Conservation (phyloP, 2,888 invertebrate species). For the Calameuta idolon region DNA sequence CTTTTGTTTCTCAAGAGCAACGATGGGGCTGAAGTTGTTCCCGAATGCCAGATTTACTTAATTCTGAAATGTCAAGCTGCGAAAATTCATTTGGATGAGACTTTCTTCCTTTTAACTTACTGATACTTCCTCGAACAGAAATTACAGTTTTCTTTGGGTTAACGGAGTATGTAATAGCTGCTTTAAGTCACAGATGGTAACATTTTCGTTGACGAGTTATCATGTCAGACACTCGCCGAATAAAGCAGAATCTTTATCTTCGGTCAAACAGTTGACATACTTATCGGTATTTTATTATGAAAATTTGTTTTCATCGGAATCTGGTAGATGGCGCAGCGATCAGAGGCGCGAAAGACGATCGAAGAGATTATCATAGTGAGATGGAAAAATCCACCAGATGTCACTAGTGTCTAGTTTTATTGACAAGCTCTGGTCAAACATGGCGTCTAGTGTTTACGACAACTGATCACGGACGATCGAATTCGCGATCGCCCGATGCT, state of each 20-base stretch:
- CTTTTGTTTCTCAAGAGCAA: neutral
- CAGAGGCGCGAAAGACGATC: neutral
- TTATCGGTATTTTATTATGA: neutral
- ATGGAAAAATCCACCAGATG: neutral
- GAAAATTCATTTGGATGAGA: neutral
- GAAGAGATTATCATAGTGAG: neutral
- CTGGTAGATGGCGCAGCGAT: conserved; percentile 40
- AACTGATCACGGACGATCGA: conserved; percentile 57
- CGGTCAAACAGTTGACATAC: neutral
- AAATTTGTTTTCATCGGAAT: neutral
- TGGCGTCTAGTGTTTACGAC: conserved; percentile 65
- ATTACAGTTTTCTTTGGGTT: neutral
- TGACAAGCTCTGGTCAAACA: conserved; percentile 59
- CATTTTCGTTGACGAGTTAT: neutral
- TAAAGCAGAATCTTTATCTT: neutral
- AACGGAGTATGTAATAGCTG: neutral
- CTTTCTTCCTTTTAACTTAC: neutral
- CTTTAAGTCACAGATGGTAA: neutral
- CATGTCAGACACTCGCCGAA: neutral
- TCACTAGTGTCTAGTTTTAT: conserved; percentile 35
- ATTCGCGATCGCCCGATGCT: conserved; percentile 32
- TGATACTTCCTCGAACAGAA: neutral
- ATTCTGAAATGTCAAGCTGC: neutral
- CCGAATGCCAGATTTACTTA: neutral
- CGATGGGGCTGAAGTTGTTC: too few relatives aligned